These are phyloP conservation scores for Drosophila pseudotalamancana DNA, from an alignment of 2,888 invertebrate species.

Conservation along the genomic window DNA sequence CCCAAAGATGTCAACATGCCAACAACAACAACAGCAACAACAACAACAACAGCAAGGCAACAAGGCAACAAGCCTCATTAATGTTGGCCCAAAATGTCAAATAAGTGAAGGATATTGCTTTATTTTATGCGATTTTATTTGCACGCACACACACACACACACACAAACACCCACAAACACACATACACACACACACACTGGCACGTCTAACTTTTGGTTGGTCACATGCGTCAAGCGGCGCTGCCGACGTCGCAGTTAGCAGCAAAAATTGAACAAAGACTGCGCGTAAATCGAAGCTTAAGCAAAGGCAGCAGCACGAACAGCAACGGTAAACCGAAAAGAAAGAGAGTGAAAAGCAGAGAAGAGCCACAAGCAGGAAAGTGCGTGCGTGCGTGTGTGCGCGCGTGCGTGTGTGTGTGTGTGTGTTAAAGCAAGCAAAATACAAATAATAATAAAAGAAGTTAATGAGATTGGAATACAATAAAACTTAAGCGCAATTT, in stretches of 20 bases:
- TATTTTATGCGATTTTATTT: conserved; percentile 72
- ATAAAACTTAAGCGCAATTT: conserved; percentile 75
- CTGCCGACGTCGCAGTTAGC: conserved; percentile 19
- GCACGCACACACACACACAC: conserved; percentile 32
- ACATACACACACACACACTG: conserved; percentile 15
- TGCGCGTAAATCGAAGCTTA: conserved; percentile 45
- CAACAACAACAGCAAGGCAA: conserved; percentile 5
- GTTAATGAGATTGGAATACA: conserved; percentile 76
- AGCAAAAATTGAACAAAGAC: conserved; percentile 31
- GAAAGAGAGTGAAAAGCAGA: not conserved
- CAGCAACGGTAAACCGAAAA: not conserved
- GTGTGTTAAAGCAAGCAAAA: conserved; percentile 41
- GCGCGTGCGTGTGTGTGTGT: not conserved
- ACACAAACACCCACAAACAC: conserved; percentile 17
- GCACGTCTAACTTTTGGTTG: conserved; percentile 20
- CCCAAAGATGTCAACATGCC: conserved; percentile 27
- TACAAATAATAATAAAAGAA: conserved; percentile 77
- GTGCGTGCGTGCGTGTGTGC: not conserved
- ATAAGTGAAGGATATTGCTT: conserved; percentile 78
- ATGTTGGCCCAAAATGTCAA: conserved; percentile 70
- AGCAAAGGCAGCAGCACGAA: conserved; percentile 12
- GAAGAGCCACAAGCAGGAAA: not conserved
- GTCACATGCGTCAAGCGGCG: conserved; percentile 46
- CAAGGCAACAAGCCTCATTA: conserved; percentile 60
- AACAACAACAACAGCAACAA: conserved; percentile 9